Evolutionary conservation across 2,113 vertebrate genomes (phyloP).

Genomic region (Halichoeres trimaculatus): DNA sequence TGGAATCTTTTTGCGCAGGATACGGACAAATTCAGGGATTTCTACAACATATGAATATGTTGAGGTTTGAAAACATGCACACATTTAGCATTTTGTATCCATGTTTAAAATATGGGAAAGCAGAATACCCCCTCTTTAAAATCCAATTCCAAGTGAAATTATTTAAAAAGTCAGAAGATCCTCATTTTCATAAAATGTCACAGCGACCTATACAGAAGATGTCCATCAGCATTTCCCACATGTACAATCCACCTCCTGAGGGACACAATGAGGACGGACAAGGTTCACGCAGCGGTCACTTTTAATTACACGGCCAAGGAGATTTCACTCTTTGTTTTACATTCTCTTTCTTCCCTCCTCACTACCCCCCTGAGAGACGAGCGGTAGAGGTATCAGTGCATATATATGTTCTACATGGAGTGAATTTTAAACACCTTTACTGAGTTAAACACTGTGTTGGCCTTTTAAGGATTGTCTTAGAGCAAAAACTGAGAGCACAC

Average conservation of each 20-base stretch:
- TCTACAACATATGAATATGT: too few species aligned
- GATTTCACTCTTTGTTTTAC: conserved; percentile 31
- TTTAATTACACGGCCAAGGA: conserved; percentile 46
- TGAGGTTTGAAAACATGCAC: too few species aligned
- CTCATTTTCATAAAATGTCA: conserved; percentile 12
- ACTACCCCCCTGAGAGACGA: conserved; percentile 21
- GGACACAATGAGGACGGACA: conserved; percentile 36
- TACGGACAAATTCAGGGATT: too few species aligned
- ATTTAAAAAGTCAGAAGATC: too few species aligned
- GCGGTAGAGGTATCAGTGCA: conserved; percentile 8
- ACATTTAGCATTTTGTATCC: too few species aligned
- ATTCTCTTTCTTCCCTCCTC: conserved; percentile 31
- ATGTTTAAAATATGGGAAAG: too few species aligned
- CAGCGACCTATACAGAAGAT: conserved; percentile 8
- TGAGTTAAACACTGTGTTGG: conserved; percentile 33
- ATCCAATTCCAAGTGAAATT: too few species aligned
- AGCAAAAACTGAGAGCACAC: not conserved
- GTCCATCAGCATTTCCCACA: conserved; percentile 30
- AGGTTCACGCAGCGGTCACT: conserved; percentile 51
- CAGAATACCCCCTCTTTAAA: too few species aligned
- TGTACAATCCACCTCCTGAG: conserved; percentile 10
- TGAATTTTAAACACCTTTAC: conserved; percentile 58
- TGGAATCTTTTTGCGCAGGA: too few species aligned
- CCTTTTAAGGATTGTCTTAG: not conserved
- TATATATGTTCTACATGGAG: conserved; percentile 31